Percentiles rank a stretch among this genome's conserved stretches.
These are phyloP conservation scores for Tyria jacobaeae DNA, from an alignment of 2,888 invertebrate genomes.

Conservation along the genomic window DNA sequence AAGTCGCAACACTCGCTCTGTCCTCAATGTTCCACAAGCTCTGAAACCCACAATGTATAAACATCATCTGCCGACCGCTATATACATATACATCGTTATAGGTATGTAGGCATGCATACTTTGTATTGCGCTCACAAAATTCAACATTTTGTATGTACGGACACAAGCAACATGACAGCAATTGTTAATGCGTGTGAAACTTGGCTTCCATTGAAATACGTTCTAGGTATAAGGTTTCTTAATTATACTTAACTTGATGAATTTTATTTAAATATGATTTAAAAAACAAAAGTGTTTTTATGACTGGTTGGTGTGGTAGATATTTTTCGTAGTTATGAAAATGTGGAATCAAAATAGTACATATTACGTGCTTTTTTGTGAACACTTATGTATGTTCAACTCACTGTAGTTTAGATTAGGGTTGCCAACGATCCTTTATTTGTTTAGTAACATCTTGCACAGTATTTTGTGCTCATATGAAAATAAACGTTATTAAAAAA, in stretches of 20 bases:
- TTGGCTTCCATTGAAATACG: slow-evolving; percentile 15
- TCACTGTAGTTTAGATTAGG: background rate
- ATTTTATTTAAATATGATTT: background rate
- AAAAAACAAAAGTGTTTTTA: slow-evolving; percentile 2
- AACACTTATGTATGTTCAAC: background rate
- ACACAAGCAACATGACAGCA: slow-evolving; percentile 21
- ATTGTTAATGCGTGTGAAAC: slow-evolving; percentile 27
- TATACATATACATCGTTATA: background rate
- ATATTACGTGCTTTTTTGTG: background rate
- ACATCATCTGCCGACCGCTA: slow-evolving; percentile 12
- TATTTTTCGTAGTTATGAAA: background rate
- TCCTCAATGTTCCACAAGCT: slow-evolving; percentile 49
- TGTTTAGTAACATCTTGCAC: too few species aligned
- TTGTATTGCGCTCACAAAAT: slow-evolving; percentile 29
- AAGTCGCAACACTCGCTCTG: slow-evolving; percentile 58
- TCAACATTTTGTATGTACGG: slow-evolving; percentile 31
- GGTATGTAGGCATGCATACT: background rate
- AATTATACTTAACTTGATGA: slow-evolving; percentile 14
- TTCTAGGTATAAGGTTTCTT: slow-evolving; percentile 10
- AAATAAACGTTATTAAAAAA: background rate
- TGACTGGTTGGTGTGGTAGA: background rate
- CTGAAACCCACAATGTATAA: slow-evolving; percentile 39
- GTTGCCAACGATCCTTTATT: background rate
- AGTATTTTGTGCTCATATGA: too few species aligned
- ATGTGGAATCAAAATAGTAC: background rate